Percentiles rank a stretch among this genome's conserved stretches.
Evolutionary conservation across 2,797 vertebrate genomes (phyloP).

Genomic region (Enteromius paludinosus): DNA sequence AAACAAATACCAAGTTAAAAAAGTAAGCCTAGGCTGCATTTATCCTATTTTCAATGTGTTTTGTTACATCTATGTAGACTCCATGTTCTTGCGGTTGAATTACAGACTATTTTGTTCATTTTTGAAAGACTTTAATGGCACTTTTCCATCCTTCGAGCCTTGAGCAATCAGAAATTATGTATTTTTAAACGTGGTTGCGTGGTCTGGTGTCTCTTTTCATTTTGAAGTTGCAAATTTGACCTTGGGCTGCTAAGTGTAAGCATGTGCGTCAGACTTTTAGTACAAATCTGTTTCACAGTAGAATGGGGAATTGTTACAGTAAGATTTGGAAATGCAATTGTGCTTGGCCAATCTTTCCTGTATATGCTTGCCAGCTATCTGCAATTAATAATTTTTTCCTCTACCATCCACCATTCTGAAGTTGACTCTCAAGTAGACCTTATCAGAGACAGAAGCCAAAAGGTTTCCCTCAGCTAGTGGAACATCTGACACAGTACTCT

Average conservation of each 20-base stretch:
- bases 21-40: constrained; percentile 41
- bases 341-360: constrained; percentile 21
- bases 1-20: constrained; percentile 32
- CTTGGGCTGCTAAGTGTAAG: background rate
- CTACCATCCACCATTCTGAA: background rate
- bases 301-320: constrained; percentile 31
- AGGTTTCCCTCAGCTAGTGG: constrained; percentile 25
- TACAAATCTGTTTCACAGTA: constrained; percentile 25
- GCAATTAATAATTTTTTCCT: constrained; percentile 44
- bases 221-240: background rate
- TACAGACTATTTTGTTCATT: background rate
- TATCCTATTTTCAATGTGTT: constrained; percentile 58
- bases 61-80: constrained; percentile 49
- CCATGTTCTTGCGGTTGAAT: constrained; percentile 1
- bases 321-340: constrained; percentile 13
- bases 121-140: background rate
- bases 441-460: constrained; percentile 42
- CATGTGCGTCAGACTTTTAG: constrained; percentile 9
- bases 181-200: constrained; percentile 1
- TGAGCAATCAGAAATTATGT: background rate
- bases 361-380: constrained; percentile 37
- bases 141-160: constrained; percentile 10
- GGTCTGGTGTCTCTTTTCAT: constrained; percentile 29
- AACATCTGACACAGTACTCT: constrained; percentile 16
- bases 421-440: constrained; percentile 18